phyloP scores from a whole-genome alignment of 2,888 invertebrate species.

The Saturnia japonica region DNA sequence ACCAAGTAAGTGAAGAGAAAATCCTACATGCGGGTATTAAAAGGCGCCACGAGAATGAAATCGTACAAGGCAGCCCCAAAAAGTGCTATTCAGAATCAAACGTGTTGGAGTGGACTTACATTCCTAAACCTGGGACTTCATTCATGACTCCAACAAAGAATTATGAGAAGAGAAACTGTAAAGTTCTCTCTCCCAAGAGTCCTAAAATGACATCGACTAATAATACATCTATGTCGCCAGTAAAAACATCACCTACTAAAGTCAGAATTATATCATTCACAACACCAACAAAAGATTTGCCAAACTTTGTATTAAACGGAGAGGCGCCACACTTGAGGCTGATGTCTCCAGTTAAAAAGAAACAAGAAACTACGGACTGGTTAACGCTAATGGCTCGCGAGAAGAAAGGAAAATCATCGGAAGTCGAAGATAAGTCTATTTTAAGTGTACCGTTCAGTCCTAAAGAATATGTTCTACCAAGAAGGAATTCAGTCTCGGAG shows the following conservation, averaged over 20 bases:
- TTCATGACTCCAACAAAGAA: constrained; percentile 66
- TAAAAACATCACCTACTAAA: constrained; percentile 48
- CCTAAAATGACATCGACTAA: constrained; percentile 41
- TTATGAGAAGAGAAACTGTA: constrained; percentile 50
- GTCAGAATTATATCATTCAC: constrained; percentile 48
- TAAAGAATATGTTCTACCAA: constrained; percentile 47
- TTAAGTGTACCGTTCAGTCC: constrained; percentile 48
- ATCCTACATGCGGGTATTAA: constrained; percentile 50
- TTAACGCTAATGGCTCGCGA: constrained; percentile 72
- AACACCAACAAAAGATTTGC: constrained; percentile 87
- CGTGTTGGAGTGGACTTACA: constrained; percentile 48
- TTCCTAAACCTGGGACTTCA: constrained; percentile 53
- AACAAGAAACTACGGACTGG: constrained; percentile 87
- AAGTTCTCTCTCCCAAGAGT: constrained; percentile 51
- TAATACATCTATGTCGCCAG: constrained; percentile 27
- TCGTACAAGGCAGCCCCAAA: constrained; percentile 42
- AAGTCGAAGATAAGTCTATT: constrained; percentile 25
- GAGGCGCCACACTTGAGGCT: constrained; percentile 88
- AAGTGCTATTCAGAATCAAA: constrained; percentile 32
- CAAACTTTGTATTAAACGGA: constrained; percentile 89
- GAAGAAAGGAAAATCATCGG: constrained; percentile 35
- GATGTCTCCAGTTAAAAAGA: constrained; percentile 86
- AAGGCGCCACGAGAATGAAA: constrained; percentile 47
- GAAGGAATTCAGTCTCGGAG: constrained; percentile 55
- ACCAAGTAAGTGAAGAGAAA: constrained; percentile 38